Evolutionary conservation across 2,113 vertebrate species (phyloP), one percentile per base, ranked within the genome.

Genomic region (Paralichthys olivaceus): DNA sequence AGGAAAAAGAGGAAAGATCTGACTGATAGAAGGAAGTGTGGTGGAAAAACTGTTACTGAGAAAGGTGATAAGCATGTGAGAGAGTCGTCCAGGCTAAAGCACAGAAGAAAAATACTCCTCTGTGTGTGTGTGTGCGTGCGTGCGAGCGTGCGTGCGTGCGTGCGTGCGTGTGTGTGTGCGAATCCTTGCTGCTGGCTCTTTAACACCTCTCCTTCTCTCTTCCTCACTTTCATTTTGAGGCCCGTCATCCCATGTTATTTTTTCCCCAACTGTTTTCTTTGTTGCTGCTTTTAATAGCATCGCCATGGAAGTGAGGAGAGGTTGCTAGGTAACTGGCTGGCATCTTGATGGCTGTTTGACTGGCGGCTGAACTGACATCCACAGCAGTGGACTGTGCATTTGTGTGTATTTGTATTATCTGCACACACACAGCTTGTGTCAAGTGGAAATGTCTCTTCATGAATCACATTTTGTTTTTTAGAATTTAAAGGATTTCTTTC

Each of bases 251-350:
- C 66, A 58, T 81, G 47, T 6, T 49, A 2, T 76, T 64, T 65
- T 49, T 45, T 17, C 37, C 37, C 37, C 37, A 25, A 25, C 57
- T 8, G 0, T 73, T 82, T 80, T 78, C 67, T 80, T 84, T 90
- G 89, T 85, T 84, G 86, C 75, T 81, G 82, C 92, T 91, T 94
- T 94, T 92, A 90, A 93, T 93, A 94, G 93, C 93, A 90, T 93
- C 84, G 63, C 93, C 90, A 90, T 88, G 89, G 92, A 90, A 93
- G 88, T 89, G 90, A 89, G 77, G 83, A 77, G 81, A 64, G 80
- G 94, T 95, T 94, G 93, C 94, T 93, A 93, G 88, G 93, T 71
- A 94, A 94, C 91, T 88, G 87, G 86, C 89, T 87, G 87, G 94
- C 92, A 88, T 94, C 94, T 91, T 84, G 81, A 87, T 84, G 49